Evolutionary conservation across 2,888 invertebrate genomes (phyloP).

Genomic region (Aphrophora alni): DNA sequence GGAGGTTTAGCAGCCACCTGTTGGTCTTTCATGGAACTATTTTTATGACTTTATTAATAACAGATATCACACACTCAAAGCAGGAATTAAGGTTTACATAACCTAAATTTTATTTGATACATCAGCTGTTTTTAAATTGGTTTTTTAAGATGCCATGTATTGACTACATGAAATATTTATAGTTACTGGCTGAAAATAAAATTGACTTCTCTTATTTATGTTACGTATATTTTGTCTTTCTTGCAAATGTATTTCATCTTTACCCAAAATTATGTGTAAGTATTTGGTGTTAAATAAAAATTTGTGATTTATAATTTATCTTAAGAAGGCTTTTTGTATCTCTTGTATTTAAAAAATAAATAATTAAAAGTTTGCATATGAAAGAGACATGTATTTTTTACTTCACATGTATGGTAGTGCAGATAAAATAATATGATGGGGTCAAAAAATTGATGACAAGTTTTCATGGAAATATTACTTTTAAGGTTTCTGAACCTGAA

Average conservation of each 20-base stretch:
- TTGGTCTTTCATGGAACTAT: too few species aligned
- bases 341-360: constrained; percentile 19
- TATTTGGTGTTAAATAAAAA: background rate
- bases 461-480: background rate
- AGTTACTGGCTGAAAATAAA: background rate
- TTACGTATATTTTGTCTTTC: background rate
- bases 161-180: background rate
- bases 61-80: too few species aligned
- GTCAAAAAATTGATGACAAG: background rate
- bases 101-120: too few species aligned
- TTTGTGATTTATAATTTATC: background rate
- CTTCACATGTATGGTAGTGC: background rate
- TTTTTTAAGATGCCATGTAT: background rate
- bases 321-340: constrained; percentile 22
- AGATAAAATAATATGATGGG: background rate
- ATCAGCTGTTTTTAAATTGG: too few species aligned
- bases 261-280: background rate
- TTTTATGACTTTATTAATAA: too few species aligned
- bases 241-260: background rate
- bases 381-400: background rate
- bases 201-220: background rate
- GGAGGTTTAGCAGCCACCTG: too few species aligned
- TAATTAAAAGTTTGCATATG: too few species aligned
- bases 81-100: too few species aligned
- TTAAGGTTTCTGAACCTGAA: background rate